These are phyloP conservation scores for Pemphredon lugubris DNA, from an alignment of 2,888 invertebrate genomes.

Conservation along the genomic window DNA sequence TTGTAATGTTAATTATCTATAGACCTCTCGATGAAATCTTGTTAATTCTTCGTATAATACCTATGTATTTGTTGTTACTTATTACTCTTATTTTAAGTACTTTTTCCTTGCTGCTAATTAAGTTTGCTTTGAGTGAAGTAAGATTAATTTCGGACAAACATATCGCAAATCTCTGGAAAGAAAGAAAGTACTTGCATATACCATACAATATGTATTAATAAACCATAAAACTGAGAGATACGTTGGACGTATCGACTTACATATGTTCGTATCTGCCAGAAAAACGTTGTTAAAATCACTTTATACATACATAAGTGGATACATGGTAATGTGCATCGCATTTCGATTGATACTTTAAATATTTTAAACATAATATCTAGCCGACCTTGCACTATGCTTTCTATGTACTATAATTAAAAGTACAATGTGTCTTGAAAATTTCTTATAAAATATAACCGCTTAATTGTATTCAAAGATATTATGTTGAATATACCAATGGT, in stretches of 20 bases:
- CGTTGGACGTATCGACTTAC: too few species aligned
- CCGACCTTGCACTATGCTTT: slow-evolving; percentile 23
- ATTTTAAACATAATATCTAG: slow-evolving; percentile 14
- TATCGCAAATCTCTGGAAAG: slow-evolving; percentile 13
- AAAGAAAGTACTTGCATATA: too few species aligned
- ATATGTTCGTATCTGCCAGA: too few species aligned
- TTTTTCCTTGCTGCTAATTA: slow-evolving; percentile 14
- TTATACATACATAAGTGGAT: background rate
- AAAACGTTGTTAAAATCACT: slow-evolving; percentile 20
- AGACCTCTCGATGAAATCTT: slow-evolving; percentile 38
- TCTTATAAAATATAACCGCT: slow-evolving; percentile 39
- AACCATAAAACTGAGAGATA: too few species aligned
- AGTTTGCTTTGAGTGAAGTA: slow-evolving; percentile 1
- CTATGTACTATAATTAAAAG: slow-evolving; percentile 17
- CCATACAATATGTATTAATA: too few species aligned
- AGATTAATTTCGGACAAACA: slow-evolving; percentile 14
- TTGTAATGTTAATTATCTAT: slow-evolving; percentile 29
- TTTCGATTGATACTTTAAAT: slow-evolving; percentile 15
- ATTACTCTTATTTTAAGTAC: slow-evolving; percentile 40
- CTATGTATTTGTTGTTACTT: slow-evolving; percentile 22
- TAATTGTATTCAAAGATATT: slow-evolving; percentile 11
- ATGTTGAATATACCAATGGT: slow-evolving; percentile 17
- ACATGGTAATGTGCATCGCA: background rate
- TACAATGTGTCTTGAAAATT: slow-evolving; percentile 22
- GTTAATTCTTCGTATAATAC: slow-evolving; percentile 27